Percentiles rank a stretch among this genome's conserved stretches.
Evolutionary conservation across 2,888 invertebrate species (phyloP).

Genomic region (Arge pagana): DNA sequence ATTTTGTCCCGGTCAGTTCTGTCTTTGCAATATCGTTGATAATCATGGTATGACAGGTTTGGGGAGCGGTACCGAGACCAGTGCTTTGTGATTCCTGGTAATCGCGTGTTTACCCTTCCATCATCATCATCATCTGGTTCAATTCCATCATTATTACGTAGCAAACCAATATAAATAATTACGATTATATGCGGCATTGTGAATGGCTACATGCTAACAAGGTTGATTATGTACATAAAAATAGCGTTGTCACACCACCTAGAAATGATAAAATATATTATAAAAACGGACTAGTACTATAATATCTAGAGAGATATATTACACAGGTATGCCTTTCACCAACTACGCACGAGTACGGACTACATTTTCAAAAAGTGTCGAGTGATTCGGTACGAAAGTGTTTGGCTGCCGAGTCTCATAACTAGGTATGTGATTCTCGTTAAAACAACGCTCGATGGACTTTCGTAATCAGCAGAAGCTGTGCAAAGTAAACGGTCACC

Average conservation of each 20-base stretch:
- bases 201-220: neutral
- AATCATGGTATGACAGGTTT: slow-evolving; percentile 11
- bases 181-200: slow-evolving; percentile 11
- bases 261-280: slow-evolving; percentile 46
- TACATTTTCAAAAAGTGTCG: too few relatives aligned
- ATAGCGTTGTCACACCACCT: slow-evolving; percentile 51
- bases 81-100: slow-evolving; percentile 56
- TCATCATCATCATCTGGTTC: slow-evolving; percentile 42
- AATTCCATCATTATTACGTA: slow-evolving; percentile 26
- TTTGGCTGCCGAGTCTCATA: too few relatives aligned
- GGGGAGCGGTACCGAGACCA: slow-evolving; percentile 56
- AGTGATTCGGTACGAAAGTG: too few relatives aligned
- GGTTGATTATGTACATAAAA: slow-evolving; percentile 39
- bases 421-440: too few relatives aligned
- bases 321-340: too few relatives aligned
- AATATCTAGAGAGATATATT: slow-evolving; percentile 46
- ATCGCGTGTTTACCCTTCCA: slow-evolving; percentile 55
- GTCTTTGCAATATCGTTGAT: too few relatives aligned
- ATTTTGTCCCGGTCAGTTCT: too few relatives aligned
- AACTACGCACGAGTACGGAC: too few relatives aligned
- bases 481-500: too few relatives aligned
- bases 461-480: too few relatives aligned
- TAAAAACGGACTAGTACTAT: slow-evolving; percentile 36
- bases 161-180: slow-evolving; percentile 15
- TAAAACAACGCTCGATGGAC: too few relatives aligned